A percentile compares a stretch with the other conserved stretches of the same genome.
Evolutionary conservation across 2,797 vertebrate species (phyloP).

Genomic region (Enteromius anoplus): DNA sequence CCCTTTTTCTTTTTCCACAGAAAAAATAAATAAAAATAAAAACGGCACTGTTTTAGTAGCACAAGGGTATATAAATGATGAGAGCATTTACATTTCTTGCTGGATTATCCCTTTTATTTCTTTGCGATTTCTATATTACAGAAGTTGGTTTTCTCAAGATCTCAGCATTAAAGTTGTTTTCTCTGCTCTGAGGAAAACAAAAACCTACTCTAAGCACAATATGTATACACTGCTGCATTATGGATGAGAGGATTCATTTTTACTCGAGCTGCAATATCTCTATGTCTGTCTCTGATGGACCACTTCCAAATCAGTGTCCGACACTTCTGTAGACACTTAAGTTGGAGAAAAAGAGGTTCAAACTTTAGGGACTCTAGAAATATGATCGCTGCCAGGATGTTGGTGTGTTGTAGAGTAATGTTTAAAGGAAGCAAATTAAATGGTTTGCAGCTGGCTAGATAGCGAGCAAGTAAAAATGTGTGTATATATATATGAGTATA

Average conservation of each 20-base stretch:
- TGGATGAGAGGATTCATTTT: neutral
- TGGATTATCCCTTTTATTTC: neutral
- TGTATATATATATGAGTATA: no score
- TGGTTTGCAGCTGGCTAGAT: neutral
- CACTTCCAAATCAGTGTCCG: constrained; percentile 6
- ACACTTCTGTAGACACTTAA: neutral
- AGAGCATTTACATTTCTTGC: neutral
- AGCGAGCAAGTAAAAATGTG: neutral
- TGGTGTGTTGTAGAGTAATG: neutral
- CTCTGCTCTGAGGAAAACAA: neutral
- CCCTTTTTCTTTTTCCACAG: no score
- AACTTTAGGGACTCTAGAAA: neutral
- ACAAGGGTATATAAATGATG: neutral
- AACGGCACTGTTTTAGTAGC: neutral
- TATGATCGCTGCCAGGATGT: neutral
- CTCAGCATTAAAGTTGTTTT: constrained; percentile 1
- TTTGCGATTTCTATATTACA: neutral
- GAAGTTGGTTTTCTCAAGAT: constrained; percentile 6
- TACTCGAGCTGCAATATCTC: neutral
- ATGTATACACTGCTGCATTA: constrained; percentile 12
- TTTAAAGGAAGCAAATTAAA: neutral
- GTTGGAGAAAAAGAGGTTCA: neutral
- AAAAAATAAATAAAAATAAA: no score
- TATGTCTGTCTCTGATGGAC: neutral
- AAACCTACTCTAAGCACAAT: neutral